Conservation (phyloP, 2,797 vertebrate species). For the Dendrocincla tyrannina region DNA sequence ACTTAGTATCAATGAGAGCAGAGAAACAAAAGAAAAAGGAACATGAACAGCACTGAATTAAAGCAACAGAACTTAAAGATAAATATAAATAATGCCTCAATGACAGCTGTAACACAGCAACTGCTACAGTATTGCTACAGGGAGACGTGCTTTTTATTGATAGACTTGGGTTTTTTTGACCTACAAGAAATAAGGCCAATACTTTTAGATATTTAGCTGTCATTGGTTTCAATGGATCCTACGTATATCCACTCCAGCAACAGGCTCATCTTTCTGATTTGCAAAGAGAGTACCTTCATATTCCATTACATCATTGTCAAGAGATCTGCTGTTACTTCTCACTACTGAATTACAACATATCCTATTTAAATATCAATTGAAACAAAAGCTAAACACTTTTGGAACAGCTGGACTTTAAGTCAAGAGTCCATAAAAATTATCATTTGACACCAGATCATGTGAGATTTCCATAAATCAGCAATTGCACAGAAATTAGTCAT, state of each 20-base stretch:
- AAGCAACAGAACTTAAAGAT: neutral
- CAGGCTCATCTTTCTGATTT: neutral
- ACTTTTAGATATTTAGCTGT: neutral
- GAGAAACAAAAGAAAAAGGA: neutral
- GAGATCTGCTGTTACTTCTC: neutral
- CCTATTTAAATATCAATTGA: neutral
- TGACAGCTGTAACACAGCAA: neutral
- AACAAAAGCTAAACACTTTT: neutral
- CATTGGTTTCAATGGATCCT: neutral
- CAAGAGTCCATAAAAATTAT: neutral
- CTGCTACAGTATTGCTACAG: neutral
- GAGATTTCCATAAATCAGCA: neutral
- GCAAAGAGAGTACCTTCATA: neutral
- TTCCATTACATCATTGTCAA: neutral
- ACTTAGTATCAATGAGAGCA: neutral
- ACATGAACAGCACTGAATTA: neutral
- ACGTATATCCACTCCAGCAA: neutral
- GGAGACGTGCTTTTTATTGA: neutral
- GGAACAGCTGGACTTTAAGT: neutral
- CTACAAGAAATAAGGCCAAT: neutral
- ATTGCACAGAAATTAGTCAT: neutral
- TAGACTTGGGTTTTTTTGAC: neutral
- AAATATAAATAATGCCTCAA: neutral
- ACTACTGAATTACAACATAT: neutral
- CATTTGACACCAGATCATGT: neutral